These are phyloP conservation scores for Pyrgus malvae DNA, from an alignment of 2,888 invertebrate genomes.

Conservation along the genomic window DNA sequence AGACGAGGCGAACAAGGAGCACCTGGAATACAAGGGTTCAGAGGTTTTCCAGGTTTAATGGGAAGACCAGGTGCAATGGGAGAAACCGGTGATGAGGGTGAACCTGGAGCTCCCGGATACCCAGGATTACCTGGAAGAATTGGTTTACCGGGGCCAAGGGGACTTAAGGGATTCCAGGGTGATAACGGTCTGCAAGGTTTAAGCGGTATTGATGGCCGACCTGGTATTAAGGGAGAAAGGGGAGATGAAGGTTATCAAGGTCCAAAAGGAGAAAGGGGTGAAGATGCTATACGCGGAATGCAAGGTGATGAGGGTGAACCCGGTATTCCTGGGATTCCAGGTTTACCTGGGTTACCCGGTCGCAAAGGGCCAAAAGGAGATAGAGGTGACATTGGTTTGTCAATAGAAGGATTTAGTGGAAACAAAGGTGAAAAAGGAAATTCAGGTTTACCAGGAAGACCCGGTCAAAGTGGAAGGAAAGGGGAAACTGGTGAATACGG, in stretches of 20 bases:
- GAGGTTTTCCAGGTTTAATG: constrained; percentile 65
- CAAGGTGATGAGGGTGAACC: constrained; percentile 82
- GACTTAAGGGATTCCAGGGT: constrained; percentile 70
- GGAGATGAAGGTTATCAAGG: constrained; percentile 82
- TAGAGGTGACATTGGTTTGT: constrained; percentile 80
- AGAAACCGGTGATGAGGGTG: constrained; percentile 66
- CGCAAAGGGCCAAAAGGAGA: constrained; percentile 80
- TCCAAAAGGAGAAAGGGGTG: constrained; percentile 81
- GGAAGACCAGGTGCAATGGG: constrained; percentile 58
- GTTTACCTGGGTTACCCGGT: constrained; percentile 55
- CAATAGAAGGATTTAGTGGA: constrained; percentile 72
- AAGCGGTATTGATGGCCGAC: constrained; percentile 51
- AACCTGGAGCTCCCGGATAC: constrained; percentile 74
- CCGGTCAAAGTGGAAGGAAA: constrained; percentile 72
- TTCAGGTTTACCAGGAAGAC: constrained; percentile 74
- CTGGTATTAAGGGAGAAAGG: constrained; percentile 64
- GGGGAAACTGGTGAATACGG: constrained; percentile 83
- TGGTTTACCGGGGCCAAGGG: constrained; percentile 68
- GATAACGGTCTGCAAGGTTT: constrained; percentile 70
- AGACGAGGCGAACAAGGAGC: constrained; percentile 60
- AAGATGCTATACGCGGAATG: constrained; percentile 82
- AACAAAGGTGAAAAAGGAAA: constrained; percentile 84
- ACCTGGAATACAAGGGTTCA: constrained; percentile 58
- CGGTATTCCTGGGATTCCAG: constrained; percentile 68
- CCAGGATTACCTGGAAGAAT: constrained; percentile 89